Evolutionary conservation across 2,888 invertebrate species (phyloP).

Genomic region (Phaonia tiefii): DNA sequence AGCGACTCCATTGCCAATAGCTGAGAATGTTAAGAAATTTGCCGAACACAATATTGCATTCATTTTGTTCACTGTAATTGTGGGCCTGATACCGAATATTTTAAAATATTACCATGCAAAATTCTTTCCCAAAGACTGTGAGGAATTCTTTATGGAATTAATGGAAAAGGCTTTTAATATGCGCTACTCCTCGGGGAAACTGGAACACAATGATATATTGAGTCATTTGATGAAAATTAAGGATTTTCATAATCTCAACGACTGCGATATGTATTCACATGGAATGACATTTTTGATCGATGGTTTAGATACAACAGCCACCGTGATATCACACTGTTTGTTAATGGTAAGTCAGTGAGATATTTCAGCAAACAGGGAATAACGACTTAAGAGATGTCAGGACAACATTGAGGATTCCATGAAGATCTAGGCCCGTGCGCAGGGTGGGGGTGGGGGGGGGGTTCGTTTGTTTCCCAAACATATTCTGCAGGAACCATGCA

Average conservation of each 20-base stretch:
- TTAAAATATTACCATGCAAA: slow-evolving; percentile 71
- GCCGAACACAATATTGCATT: slow-evolving; percentile 74
- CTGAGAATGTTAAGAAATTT: slow-evolving; percentile 75
- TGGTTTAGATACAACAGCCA: slow-evolving; percentile 78
- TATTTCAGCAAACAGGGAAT: too few species aligned
- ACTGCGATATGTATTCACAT: slow-evolving; percentile 75
- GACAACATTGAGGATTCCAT: too few species aligned
- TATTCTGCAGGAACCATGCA: too few species aligned
- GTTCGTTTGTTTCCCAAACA: too few species aligned
- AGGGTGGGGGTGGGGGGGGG: too few species aligned
- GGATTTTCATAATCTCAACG: slow-evolving; percentile 71
- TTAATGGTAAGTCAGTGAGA: slow-evolving; percentile 73
- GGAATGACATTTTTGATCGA: slow-evolving; percentile 79
- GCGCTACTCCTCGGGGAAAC: slow-evolving; percentile 66
- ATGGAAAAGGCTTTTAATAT: slow-evolving; percentile 72
- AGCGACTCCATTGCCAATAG: slow-evolving; percentile 73
- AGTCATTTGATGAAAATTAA: slow-evolving; percentile 76
- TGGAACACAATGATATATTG: slow-evolving; percentile 75
- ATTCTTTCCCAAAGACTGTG: slow-evolving; percentile 84
- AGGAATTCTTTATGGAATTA: slow-evolving; percentile 73
- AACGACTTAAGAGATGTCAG: too few species aligned
- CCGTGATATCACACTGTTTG: slow-evolving; percentile 75
- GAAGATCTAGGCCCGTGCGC: too few species aligned
- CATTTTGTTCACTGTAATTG: slow-evolving; percentile 72
- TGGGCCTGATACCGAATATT: slow-evolving; percentile 75